Base-by-base conservation (phyloP, 2,797 vertebrate species). In the Anomalospiza imberbis region DNA sequence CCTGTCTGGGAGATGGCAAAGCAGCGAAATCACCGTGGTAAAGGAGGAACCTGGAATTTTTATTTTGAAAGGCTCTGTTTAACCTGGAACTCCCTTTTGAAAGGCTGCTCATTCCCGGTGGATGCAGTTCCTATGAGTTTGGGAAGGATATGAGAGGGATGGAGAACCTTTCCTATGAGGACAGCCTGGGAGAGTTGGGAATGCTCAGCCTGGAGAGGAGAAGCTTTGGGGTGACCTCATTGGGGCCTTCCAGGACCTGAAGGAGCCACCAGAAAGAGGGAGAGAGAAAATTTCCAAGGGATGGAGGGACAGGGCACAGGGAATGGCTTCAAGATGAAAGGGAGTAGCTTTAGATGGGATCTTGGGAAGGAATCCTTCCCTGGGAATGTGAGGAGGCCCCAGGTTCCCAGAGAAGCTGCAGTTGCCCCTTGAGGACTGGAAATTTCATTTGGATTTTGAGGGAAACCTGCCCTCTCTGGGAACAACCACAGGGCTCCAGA, bases 1-100 rank as follows among this genome's bases (percentile, higher is more conserved):
- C 50, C 78, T 15, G 6, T 6, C 0, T 51, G 58, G 67, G 82
- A 82, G 71, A 26, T 3, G 79, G 34, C 17, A 36, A 50, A 26
- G 55, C 10, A 16, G 12, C 0, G 1, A 32, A 32, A 61, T 29
- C 71, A 21, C 34, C 3, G 1, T 5, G 50, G 15, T 5, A 25
- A 61, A 72, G 50, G 51, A 76, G 38, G 47, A 91, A n/a, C 66
- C 26, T 21, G 62, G 50, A 85, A 61, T 26, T 68, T 25, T 45
- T 13, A 1, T 13, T 17, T 7, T 9, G 10, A 28, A 14, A 32
- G 47, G 38, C 38, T 22, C 29, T 3, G 3, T 15, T 53, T 16
- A 5, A 47, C 19, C 58, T 1, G 16, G 58, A 47, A 8, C 7
- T 57, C 42, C 24, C 50, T 4, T 45, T 86, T 31, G 24, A 54